These are phyloP conservation scores for Nymphalis c-album DNA, from an alignment of 2,888 invertebrate species.

Conservation along the genomic window DNA sequence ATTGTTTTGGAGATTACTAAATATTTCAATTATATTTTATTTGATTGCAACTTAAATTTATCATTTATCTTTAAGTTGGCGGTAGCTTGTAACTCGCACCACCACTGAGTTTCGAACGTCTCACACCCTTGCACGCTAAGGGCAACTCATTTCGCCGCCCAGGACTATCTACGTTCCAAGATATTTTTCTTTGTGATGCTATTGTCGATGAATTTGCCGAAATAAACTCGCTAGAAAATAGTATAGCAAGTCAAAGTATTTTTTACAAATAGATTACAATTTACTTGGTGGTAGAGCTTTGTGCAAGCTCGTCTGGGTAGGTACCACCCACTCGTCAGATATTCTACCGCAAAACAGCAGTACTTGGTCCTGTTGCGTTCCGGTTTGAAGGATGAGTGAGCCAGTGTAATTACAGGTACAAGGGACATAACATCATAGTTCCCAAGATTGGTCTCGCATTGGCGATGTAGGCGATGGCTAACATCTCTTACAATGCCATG, in stretches of 20 bases:
- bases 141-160: constrained; percentile 79
- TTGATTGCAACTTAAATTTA: not conserved
- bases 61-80: not conserved
- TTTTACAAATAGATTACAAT: not conserved
- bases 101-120: constrained; percentile 63
- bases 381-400: too few relatives aligned
- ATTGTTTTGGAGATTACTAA: too few relatives aligned
- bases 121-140: constrained; percentile 77
- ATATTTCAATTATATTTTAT: not conserved
- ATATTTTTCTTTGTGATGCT: constrained; percentile 78
- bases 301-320: too few relatives aligned
- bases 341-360: too few relatives aligned
- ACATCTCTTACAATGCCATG: too few relatives aligned
- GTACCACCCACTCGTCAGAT: too few relatives aligned
- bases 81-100: constrained; percentile 43
- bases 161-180: constrained; percentile 74
- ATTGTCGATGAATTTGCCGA: constrained; percentile 66
- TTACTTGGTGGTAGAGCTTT: too few relatives aligned
- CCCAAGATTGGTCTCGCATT: too few relatives aligned
- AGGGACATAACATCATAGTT: too few relatives aligned
- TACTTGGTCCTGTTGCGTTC: too few relatives aligned
- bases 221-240: constrained; percentile 28
- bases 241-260: not conserved
- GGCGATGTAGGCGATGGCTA: too few relatives aligned
- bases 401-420: too few relatives aligned